Evolutionary conservation across 2,888 invertebrate genomes (phyloP), one percentile per base, ranked within the genome.

Genomic region (Erebia epiphron): DNA sequence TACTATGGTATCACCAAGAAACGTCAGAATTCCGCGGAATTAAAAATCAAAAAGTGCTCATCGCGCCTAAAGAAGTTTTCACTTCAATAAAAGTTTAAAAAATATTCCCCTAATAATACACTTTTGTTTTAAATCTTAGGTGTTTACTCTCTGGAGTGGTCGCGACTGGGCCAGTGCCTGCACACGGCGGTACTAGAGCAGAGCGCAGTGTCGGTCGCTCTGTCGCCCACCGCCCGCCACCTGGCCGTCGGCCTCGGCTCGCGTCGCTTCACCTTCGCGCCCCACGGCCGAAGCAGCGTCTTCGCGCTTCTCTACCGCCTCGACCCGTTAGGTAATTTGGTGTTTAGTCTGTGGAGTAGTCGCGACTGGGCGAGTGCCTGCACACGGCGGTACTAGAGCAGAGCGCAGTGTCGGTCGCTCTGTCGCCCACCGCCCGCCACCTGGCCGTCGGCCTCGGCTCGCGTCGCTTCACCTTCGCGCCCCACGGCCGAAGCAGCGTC

Each of bases 181-280:
- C 97, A 96, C 88, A 96, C 96, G n/a, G 96, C 96, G 8, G 95
- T 94, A 82, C 94, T 96, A 75, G 96, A 96, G 80, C 96, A 97
- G 80, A 96, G 96, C 85, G 97, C 97, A 1, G 96, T 98, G 64
- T 97, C 97, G 1, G 96, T 98, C 56, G 97, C 97, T 73, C 92
- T 98, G 75, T 97, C 97, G n/a, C 97, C 98, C 1, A 95, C 96
- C 14, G 95, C 95, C 75, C 94, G 96, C 41, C 96, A 97, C 87
- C 92, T 98, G 43, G 94, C 97, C 60, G 97, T 98, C 41, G 98
- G 98, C 14, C 93, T 97, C 54, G 97, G 97, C 72, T 95, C 96
- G 50, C 93, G 96, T 0, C 91, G 96, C 58, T 92, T 92, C 85
- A 94, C 95, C 61, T 92, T 95, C 57, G 92, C 94, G 72, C 94